Evolutionary conservation across 1,140 invertebrate species (phyloP).

Genomic region (Oryzaephilus surinamensis): DNA sequence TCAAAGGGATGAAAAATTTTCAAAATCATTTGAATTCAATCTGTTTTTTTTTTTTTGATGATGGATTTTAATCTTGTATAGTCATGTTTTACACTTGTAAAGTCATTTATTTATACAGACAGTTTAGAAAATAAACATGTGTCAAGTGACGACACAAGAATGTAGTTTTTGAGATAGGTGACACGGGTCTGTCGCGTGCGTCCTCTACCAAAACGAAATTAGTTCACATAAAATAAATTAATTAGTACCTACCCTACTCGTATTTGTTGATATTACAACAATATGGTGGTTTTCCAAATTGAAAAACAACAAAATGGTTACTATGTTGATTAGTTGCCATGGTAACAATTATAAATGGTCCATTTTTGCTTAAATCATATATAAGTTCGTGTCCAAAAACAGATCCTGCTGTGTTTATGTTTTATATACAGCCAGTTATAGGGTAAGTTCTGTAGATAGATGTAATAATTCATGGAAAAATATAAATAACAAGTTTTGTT

Average conservation of each 20-base stretch:
- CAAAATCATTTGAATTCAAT: background rate
- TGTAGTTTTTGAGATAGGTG: too few relatives aligned
- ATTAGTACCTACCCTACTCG: slow-evolving; percentile 1
- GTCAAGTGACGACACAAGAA: slow-evolving; percentile 15
- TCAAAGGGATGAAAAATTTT: background rate
- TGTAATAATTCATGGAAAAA: too few relatives aligned
- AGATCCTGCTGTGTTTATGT: too few relatives aligned
- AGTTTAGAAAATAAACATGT: slow-evolving; percentile 16
- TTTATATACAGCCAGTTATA: too few relatives aligned
- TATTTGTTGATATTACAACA: slow-evolving; percentile 1
- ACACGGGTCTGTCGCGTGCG: slow-evolving; percentile 15
- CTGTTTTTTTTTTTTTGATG: background rate
- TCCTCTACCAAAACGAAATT: slow-evolving; percentile 3
- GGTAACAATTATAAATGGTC: too few relatives aligned
- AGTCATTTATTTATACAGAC: slow-evolving; percentile 12
- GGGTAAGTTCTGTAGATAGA: too few relatives aligned
- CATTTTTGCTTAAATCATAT: too few relatives aligned
- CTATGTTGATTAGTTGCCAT: too few relatives aligned
- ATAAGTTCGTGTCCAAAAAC: too few relatives aligned
- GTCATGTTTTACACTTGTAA: slow-evolving; percentile 11
- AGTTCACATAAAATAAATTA: slow-evolving; percentile 1
- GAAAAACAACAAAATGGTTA: too few relatives aligned
- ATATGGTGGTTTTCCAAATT: too few relatives aligned
- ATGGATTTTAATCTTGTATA: slow-evolving; percentile 9
- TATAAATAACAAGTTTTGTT: too few relatives aligned